Base-by-base conservation (phyloP, 2,113 vertebrate species). In the Thryonomys swinderianus region DNA sequence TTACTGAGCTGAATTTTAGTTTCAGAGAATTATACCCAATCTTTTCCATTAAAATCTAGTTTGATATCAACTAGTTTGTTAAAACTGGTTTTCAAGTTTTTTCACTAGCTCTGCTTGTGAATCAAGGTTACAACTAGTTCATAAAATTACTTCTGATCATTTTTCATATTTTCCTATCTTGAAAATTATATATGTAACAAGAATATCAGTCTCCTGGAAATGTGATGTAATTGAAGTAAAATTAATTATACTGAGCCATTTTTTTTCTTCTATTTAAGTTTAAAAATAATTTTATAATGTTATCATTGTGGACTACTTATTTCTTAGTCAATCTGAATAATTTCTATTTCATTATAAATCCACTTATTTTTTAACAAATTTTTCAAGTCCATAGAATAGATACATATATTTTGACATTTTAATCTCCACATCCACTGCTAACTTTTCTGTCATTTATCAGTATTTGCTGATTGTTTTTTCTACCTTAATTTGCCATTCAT, bases 151-250 rank as follows among this genome's bases (percentile, higher is more conserved):
- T 42, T 78, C 17, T n/a, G 20, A 30, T 66, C 37, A 12, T 48
- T 73, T 94, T 84, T 45, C 48, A 59, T 86, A 51, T 37, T 83
- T 91, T 67, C 57, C 37, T 76, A 25, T 67, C 9, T 71, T 32
- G 34, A 21, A 23, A 55, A 73, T 84, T 78, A 83, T 62, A 48
- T 55, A 42, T 40, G 8, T 37, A 53, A 13, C 32, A 81, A 74
- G 7, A 83, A 62, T 83, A 78, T 9, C 4, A 57, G 2, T 84
- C 25, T 30, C 21, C 76, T 34, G 37, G 94, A 91, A 94, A 9
- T 59, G 32, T 85, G 57, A 84, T 84, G 73, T 88, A 80, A 82
- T 76, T 86, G 55, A 51, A 84, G 7, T 76, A 74, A 61, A 96
- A 76, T 83, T 32, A 92, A 53, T n/a, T 88, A 27, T 13, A 76